Percentiles rank a stretch among this genome's conserved stretches.
phyloP scores from a whole-genome alignment of 2,797 vertebrate species.

The Intellagama lesueurii region DNA sequence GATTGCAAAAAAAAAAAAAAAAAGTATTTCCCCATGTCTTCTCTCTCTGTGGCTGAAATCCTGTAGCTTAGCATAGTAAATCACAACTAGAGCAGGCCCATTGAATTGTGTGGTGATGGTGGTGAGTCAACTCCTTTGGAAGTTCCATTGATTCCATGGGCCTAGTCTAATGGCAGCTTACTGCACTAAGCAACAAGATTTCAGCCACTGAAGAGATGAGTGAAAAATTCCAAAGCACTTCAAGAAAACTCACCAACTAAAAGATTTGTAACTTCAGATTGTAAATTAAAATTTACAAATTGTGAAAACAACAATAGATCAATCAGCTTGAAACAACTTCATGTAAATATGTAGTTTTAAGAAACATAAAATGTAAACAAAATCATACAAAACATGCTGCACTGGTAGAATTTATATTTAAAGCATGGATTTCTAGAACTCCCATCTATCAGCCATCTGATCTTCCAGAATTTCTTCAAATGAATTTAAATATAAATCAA shows the following conservation, averaged over 20 bases:
- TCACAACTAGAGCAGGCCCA: too few species aligned
- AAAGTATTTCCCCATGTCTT: too few species aligned
- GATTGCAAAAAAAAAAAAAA: too few species aligned
- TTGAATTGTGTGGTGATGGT: too few species aligned
- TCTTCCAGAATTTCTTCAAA: conserved; percentile 4
- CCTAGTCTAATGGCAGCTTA: too few species aligned
- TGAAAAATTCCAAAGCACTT: not conserved
- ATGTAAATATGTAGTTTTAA: not conserved
- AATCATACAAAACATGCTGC: not conserved
- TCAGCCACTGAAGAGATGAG: not conserved
- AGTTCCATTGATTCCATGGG: too few species aligned
- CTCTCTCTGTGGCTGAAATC: too few species aligned
- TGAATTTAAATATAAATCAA: conserved; percentile 25
- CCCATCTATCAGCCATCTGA: not conserved
- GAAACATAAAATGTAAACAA: not conserved
- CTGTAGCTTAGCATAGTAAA: too few species aligned
- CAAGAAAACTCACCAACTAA: not conserved
- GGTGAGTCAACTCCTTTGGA: too few species aligned
- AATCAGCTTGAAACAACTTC: not conserved
- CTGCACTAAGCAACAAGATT: too few species aligned
- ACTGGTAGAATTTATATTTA: not conserved
- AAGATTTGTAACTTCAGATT: not conserved
- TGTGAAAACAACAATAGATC: too few species aligned
- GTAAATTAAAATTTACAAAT: not conserved
- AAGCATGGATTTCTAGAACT: not conserved